Evolutionary conservation across 2,113 vertebrate species (phyloP), one percentile per base, ranked within the genome.

Genomic region (Xiphias gladius): DNA sequence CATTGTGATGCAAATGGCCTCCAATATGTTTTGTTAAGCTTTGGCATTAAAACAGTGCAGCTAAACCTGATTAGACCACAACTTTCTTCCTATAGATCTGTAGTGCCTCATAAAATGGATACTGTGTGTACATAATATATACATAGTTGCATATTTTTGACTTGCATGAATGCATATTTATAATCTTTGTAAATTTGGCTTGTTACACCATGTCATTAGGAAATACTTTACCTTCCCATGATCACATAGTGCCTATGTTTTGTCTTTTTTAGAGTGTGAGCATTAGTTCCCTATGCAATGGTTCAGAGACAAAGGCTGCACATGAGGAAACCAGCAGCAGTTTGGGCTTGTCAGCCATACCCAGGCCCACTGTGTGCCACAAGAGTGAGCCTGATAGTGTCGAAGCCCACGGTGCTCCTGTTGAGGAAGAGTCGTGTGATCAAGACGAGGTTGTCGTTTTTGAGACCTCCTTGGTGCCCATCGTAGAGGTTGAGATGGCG

Each of bases 241-340:
- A 85, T 74, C 67, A 63, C 73, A 65, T 16, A 48, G 80, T 88
- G 79, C 86, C 57, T 90, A n/a, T 93, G 76, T 85, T 88, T 58
- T 93, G 70, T 93, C 75, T 85, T 67, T 87, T 90, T 80, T 94
- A 94, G 93, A 92, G 74, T 41, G 52, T 77, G 71, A 90, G 76
- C 82, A 50, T 86, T 90, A 92, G 87, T 83, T 75, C 58, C 28
- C 35, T 79, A 63, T 82, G 89, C 86, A 84, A 65, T 76, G 82
- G 79, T 81, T 88, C 84, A 73, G 78, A 89, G 75, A 75, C 73
- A 83, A 88, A 86, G 41, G 1, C 85, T 43, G 39, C 76, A 28
- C 83, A 57, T 0, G 64, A 85, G 78, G 93, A 91, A 82, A 67
- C 87, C 80, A 39, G 77, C 80, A 43, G 69, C 84, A 63, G 3